Evolutionary conservation across 2,888 invertebrate species (phyloP), one percentile per base, ranked within the genome.

Genomic region (Machimus atricapillus): DNA sequence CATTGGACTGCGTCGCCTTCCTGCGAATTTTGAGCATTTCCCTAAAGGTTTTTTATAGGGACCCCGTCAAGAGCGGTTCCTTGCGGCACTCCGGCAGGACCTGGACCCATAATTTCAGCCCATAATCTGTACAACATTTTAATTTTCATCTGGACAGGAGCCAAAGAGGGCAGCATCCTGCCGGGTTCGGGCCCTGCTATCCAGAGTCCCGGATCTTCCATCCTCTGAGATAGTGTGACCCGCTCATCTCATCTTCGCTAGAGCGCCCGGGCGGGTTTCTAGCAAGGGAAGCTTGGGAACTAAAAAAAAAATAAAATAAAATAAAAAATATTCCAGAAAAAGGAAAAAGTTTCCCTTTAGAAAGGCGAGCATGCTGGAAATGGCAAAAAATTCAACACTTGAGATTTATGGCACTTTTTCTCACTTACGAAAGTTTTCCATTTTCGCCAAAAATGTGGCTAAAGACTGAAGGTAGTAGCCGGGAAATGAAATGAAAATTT

Each of bases 401-500:
- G 86, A 86, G 86, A 86, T 86, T 86, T 86, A 86, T 86, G 77
- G 86, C 77, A 77, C 76, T 86, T 86, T 86, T 86, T 86, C 77
- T 86, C 85, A 85, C 85, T 85, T 85, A 74, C 85, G 85, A 85
- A 85, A 85, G 85, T 85, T 85, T 85, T 85, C 85, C 85, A 85
- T 85, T 85, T 85, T 73, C 85, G 74, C 74, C 85, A 85, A 85
- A 85, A 85, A 85, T 85, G 74, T 74, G 74, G 85, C 85, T 74
- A 85, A 85, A 85, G 85, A 74, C 73, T 85, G 73, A 73, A 85
- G 85, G 74, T 74, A 74, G 43, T 74, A 66, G 66, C 66, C 27
- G 85, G 74, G 46, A 46, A 85, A 74, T 73, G 74, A 85, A 85
- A 85, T 74, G 85, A 74, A 74, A 85, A 85, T 73, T 85, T 85